Evolutionary conservation across 2,888 invertebrate genomes (phyloP), one percentile per base, ranked within the genome.

Genomic region (Idaea dimidiata): DNA sequence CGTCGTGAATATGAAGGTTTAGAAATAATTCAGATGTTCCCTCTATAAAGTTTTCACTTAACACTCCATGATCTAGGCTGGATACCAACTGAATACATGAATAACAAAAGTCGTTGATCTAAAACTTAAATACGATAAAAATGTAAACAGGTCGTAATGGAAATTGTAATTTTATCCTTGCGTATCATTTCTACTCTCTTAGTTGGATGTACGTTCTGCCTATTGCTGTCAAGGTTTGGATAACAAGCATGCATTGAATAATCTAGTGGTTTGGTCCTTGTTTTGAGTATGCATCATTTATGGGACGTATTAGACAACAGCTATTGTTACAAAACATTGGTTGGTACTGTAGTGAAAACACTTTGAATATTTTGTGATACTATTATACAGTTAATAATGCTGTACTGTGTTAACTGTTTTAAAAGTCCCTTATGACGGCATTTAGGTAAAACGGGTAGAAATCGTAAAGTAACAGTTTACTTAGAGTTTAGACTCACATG

Each of bases 151-250:
- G 83, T 80, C 79, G 71, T 72, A 76, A 76, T 80, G 72, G 75
- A 80, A 78, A 83, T 86, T 75, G 65, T 76, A 81, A 83, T 79
- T 73, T 75, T 70, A 81, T 81, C 82, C 82, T 84, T 81, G 69
- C 66, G 61, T 67, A 62, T 72, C 64, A 58, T 67, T 57, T 55
- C 16, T 54, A 16, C 16, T 17, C 17, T 16, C n/a, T 10, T 55
- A 55, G 16, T 55, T 17, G n/a, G 63, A 71, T 74, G n/a, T 74
- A 75, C 1, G 77, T 80, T 78, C 76, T 75, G 63, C 71, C 71
- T 61, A 84, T 81, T 82, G 79, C 80, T 78, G 83, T 81, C 87
- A 88, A 87, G 88, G 87, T 78, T 85, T 79, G 81, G 79, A 74
- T 83, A 83, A 76, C 73, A 77, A 80, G 73, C 74, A 76, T 74